Evolutionary conservation across 1,140 invertebrate genomes (phyloP), one percentile per base, ranked within the genome.

Genomic region (Drosophila persimilis): DNA sequence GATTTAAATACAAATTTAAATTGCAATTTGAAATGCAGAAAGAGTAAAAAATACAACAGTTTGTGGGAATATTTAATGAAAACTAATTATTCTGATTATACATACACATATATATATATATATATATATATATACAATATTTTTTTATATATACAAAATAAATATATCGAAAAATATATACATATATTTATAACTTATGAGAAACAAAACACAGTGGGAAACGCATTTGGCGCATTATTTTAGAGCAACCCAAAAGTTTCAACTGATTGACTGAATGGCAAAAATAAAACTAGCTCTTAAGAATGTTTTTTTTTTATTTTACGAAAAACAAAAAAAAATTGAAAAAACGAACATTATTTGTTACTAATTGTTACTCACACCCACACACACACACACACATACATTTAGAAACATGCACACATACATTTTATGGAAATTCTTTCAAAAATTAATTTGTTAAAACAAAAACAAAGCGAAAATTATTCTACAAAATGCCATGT

Each of bases 191-290:
- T 84, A 77, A 70, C 80, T 84, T 77, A 84, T 85, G 80, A 85
- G 80, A 85, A 85, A 80, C 67, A 85, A 85, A 85, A 85, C 63
- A 83, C 80, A 85, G 80, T 85, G 80, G 69, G 73, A 80, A 85
- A 85, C 80, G 80, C 80, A 85, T 84, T 84, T 84, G 75, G 80
- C 80, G 79, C 61, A 56, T 43, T 64, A 61, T 39, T 41, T 73
- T 69, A 60, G 60, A 55, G 57, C 77, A 78, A 70, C 77, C 89
- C 89, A 78, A 90, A 88, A 80, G 89, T 90, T 90, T 90, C 89
- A 80, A 90, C 89, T 90, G 89, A 90, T 90, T 90, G 89, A 90
- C 89, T 90, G 89, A 90, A 90, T 90, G 89, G 89, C 85, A 86
- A 90, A 89, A 81, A 85, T 80, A 85, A 77, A 69, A 58, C 55